Evolutionary conservation across 1,140 invertebrate genomes (phyloP).

Genomic region (Scaptomyza hsui): DNA sequence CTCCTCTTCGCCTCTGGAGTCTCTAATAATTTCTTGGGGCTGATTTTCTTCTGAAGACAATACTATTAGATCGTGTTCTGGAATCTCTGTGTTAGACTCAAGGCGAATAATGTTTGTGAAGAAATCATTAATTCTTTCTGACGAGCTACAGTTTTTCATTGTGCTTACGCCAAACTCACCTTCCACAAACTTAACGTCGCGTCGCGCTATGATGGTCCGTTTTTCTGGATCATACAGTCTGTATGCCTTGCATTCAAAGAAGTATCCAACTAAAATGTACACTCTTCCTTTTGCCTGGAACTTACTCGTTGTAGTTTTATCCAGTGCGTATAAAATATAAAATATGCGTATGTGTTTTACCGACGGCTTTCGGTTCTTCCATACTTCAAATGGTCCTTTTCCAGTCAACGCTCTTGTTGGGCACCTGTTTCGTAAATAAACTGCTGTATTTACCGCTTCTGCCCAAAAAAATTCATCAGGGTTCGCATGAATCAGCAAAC

Average conservation of each 20-base stretch:
- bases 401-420: neutral
- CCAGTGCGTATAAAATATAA: too few relatives aligned
- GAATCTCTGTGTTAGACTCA: neutral
- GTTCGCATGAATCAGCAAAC: too few relatives aligned
- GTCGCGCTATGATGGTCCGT: too few relatives aligned
- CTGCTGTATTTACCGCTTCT: conserved; percentile 15
- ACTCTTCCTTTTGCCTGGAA: too few relatives aligned
- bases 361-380: conserved; percentile 5
- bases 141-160: neutral
- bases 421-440: conserved; percentile 13
- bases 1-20: neutral
- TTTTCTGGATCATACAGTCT: too few relatives aligned
- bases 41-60: too few relatives aligned
- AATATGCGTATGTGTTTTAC: conserved; percentile 12
- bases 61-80: neutral
- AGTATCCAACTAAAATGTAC: too few relatives aligned
- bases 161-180: neutral
- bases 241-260: neutral
- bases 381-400: neutral
- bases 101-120: neutral
- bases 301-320: too few relatives aligned
- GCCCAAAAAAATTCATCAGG: conserved; percentile 6
- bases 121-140: neutral
- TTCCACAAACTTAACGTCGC: neutral
- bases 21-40: neutral